Evolutionary conservation across 92 coral and sea anemone species (phyloP), one percentile per base, ranked within the genome.

Genomic region (Ricordea florida): DNA sequence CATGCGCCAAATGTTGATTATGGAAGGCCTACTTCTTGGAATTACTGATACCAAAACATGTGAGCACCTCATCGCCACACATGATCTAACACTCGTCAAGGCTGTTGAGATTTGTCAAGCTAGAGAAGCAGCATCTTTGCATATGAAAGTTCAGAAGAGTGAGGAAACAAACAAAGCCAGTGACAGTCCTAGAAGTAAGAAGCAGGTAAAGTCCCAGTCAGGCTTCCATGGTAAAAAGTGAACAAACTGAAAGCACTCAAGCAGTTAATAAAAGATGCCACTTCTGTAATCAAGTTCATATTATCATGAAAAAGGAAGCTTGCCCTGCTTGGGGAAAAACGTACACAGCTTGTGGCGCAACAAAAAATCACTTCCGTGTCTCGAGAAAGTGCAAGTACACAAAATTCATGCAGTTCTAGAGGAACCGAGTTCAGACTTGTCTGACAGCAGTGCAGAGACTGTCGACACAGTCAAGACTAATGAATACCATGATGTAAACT

Each of bases 251-350:
- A 13, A 30, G 25, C 25, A 27, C 25, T 6, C 25, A 4, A 3
- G 10, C 56, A 18, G 28, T 48, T 13, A 8, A 11, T 2, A 61
- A 38, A 35, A 61, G 23, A 22, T 61, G 34, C 20, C 33, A 21
- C 4, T 62, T 62, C 69, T 62, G 36, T 9, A 3, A 13, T n/a
- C 71, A 63, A 63, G 14, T 44, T 4, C 38, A 63, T n/a, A n/a
- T n/a, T 44, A n/a, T 22, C 0, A 38, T 41, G 51, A 63, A 30
- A 44, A 63, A 43, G 37, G 40, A 63, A 26, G 11, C 10, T 0
- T 42, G 56, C 40, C 71, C 71, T 43, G 55, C 71, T 18, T 63
- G 71, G 40, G 71, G 56, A 43, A 63, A 63, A 18, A 0, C 50
- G 4, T 44, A 56, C 5, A 2, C 53, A 16, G 21, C 38, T 29